Percentiles rank a stretch among this genome's conserved stretches.
phyloP scores from a whole-genome alignment of 2,888 invertebrate genomes.

The Sesia apiformis region DNA sequence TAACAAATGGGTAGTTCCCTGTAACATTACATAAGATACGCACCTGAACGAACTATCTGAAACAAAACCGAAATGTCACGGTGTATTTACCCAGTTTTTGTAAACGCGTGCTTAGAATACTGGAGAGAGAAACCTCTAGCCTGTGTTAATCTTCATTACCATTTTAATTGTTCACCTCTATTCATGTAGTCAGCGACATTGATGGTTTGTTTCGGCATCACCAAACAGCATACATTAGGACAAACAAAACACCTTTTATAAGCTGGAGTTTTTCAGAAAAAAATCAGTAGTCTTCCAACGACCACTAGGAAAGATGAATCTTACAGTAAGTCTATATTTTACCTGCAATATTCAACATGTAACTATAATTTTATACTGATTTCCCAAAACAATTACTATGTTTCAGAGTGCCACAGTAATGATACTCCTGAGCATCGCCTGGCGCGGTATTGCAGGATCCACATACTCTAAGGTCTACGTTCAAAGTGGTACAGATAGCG shows the following conservation, averaged over 20 bases:
- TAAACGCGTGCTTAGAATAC: constrained; percentile 55
- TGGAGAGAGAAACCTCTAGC: constrained; percentile 32
- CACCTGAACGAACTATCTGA: constrained; percentile 28
- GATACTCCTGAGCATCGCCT: constrained; percentile 10
- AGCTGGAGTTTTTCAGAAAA: constrained; percentile 51
- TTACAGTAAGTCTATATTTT: constrained; percentile 42
- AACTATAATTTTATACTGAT: neutral
- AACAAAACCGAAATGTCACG: constrained; percentile 47
- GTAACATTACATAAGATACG: constrained; percentile 37
- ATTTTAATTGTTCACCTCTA: constrained; percentile 63
- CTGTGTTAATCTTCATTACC: constrained; percentile 59
- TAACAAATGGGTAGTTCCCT: constrained; percentile 5
- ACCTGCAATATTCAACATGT: neutral
- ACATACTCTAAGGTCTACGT: constrained; percentile 49
- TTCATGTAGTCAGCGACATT: constrained; percentile 65
- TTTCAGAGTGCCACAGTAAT: constrained; percentile 32
- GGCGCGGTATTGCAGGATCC: constrained; percentile 21
- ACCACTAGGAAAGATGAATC: constrained; percentile 61
- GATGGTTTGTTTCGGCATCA: constrained; percentile 70
- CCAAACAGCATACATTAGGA: constrained; percentile 61
- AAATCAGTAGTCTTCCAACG: constrained; percentile 56
- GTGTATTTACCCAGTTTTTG: constrained; percentile 39
- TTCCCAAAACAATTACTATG: constrained; percentile 3
- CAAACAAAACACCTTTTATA: constrained; percentile 61
- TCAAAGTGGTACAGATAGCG: constrained; percentile 30